Evolutionary conservation across 1,140 invertebrate species (phyloP).

Genomic region (Drosophila sulfurigaster): DNA sequence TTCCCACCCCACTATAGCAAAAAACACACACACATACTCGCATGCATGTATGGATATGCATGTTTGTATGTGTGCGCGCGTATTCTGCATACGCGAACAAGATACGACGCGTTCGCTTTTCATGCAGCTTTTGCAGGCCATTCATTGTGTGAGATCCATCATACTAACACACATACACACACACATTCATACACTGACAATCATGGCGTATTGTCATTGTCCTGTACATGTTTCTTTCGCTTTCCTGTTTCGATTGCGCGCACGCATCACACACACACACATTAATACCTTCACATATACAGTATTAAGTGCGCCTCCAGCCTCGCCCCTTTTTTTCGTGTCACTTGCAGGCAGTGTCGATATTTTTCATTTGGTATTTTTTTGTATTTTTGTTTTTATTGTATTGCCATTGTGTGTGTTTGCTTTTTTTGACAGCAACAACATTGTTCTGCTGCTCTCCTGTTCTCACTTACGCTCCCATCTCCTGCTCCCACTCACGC

Average conservation of each 20-base stretch:
- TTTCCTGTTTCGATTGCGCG: slow-evolving; percentile 47
- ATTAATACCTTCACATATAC: too few relatives aligned
- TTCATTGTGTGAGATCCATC: slow-evolving; percentile 54
- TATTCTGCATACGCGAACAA: slow-evolving; percentile 43
- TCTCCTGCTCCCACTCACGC: background rate
- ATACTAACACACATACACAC: slow-evolving; percentile 2
- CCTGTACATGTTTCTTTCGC: slow-evolving; percentile 22
- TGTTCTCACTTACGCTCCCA: slow-evolving; percentile 4
- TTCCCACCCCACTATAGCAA: slow-evolving; percentile 51
- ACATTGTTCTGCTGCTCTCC: background rate
- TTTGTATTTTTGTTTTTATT: slow-evolving; percentile 9
- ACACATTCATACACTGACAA: slow-evolving; percentile 16
- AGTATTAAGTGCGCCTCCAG: slow-evolving; percentile 16
- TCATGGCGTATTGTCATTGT: slow-evolving; percentile 47
- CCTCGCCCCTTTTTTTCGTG: slow-evolving; percentile 36
- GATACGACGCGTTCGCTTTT: slow-evolving; percentile 37
- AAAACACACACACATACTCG: slow-evolving; percentile 18
- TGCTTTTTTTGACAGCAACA: slow-evolving; percentile 27
- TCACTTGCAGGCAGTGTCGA: slow-evolving; percentile 36
- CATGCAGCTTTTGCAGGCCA: slow-evolving; percentile 37
- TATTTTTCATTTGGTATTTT: slow-evolving; percentile 36
- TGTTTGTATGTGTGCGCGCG: slow-evolving; percentile 39
- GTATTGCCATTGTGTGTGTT: slow-evolving; percentile 25
- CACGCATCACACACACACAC: slow-evolving; percentile 26
- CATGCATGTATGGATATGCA: slow-evolving; percentile 6